phyloP scores from a whole-genome alignment of 2,113 vertebrate species.

The Protobothrops flavoviridis region DNA sequence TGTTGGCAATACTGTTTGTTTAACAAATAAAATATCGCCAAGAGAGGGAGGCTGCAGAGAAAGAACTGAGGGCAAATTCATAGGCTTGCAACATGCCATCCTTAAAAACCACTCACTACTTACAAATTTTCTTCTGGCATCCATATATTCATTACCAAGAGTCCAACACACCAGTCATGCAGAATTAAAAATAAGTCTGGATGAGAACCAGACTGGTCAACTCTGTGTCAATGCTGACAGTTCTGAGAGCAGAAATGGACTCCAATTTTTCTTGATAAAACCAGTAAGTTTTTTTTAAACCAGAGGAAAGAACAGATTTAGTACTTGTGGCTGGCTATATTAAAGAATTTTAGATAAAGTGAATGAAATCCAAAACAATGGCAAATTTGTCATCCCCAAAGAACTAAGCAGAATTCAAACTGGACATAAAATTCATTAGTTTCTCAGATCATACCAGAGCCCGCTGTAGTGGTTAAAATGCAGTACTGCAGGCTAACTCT shows the following conservation, averaged over 20 bases:
- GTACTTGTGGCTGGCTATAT: neutral
- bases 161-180: neutral
- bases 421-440: neutral
- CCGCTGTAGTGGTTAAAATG: neutral
- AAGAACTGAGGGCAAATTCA: neutral
- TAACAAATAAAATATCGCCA: neutral
- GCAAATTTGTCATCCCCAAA: neutral
- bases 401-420: neutral
- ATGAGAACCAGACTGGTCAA: neutral
- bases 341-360: neutral
- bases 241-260: neutral
- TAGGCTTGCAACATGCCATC: neutral
- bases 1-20: neutral
- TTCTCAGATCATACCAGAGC: neutral
- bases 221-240: neutral
- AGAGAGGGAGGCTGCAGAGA: neutral
- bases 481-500: neutral
- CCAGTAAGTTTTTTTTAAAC: neutral
- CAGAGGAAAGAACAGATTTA: neutral
- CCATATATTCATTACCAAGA: neutral
- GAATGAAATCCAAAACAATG: neutral
- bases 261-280: neutral
- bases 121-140: neutral
- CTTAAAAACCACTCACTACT: neutral
- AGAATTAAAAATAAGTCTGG: neutral